Conservation (phyloP, 2,113 vertebrate species). For the Mormyrus iriodes region DNA sequence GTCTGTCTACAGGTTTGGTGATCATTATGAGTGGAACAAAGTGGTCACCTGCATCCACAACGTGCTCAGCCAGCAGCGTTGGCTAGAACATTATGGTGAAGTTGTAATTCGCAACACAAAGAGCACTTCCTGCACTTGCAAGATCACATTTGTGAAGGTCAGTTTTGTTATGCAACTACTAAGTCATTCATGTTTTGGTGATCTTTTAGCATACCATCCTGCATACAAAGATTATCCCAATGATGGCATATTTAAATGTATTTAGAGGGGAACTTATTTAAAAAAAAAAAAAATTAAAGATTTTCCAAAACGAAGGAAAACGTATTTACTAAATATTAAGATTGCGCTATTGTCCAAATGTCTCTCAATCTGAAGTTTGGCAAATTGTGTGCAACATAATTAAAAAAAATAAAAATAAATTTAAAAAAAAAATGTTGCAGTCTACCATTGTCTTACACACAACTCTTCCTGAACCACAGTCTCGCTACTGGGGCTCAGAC, state of each 20-base stretch:
- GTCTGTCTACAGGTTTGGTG: slow-evolving; percentile 62
- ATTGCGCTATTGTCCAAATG: background rate
- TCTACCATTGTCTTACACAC: background rate
- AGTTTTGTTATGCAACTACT: background rate
- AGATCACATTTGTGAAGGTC: slow-evolving; percentile 94
- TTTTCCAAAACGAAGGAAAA: background rate
- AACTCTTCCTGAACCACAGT: slow-evolving; percentile 42
- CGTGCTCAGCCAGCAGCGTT: slow-evolving; percentile 90
- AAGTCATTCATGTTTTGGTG: background rate
- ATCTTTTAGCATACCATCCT: background rate
- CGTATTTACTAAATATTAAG: background rate
- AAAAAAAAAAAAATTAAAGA: too few relatives aligned
- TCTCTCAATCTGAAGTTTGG: background rate
- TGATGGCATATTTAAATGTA: background rate
- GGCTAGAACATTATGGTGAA: slow-evolving; percentile 97
- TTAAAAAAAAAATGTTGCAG: too few relatives aligned
- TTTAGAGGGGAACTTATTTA: background rate
- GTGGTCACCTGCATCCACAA: slow-evolving; percentile 98
- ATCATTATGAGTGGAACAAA: slow-evolving; percentile 98
- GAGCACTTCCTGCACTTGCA: slow-evolving; percentile 76
- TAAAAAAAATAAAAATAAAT: too few relatives aligned
- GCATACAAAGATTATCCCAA: background rate
- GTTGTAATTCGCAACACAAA: slow-evolving; percentile 81
- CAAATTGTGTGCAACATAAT: background rate
- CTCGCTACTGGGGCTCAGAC: slow-evolving; percentile 73